These are phyloP conservation scores for Babylonia areolata DNA, from an alignment of 1,140 invertebrate genomes.

Conservation along the genomic window DNA sequence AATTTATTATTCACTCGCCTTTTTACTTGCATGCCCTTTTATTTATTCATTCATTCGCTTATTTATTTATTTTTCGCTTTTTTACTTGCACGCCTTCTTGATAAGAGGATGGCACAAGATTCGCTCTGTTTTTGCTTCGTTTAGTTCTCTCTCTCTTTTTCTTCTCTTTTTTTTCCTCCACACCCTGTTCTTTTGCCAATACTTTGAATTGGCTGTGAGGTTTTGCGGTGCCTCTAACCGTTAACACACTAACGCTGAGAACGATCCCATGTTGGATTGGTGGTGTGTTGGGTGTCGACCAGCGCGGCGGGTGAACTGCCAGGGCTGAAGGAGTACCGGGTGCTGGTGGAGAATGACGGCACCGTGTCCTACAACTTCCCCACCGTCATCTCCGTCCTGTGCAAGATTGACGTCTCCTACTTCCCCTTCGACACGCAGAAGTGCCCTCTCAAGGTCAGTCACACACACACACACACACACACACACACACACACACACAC, in stretches of 20 bases:
- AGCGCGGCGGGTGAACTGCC: conserved; percentile 53
- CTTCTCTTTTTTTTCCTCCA: too few species aligned
- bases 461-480: not conserved
- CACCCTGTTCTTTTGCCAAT: too few species aligned
- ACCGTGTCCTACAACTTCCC: conserved; percentile 57
- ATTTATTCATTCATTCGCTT: too few species aligned
- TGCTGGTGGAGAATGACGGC: conserved; percentile 43
- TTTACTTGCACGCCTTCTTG: too few species aligned
- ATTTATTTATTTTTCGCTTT: too few species aligned
- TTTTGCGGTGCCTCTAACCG: not conserved
- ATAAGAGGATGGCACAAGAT: too few species aligned
- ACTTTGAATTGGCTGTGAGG: not conserved
- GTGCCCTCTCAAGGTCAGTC: conserved; percentile 77
- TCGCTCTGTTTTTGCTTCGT: too few species aligned
- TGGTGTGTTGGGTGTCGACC: conserved; percentile 17
- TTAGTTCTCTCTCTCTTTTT: too few species aligned
- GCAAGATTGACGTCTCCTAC: conserved; percentile 89
- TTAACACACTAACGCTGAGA: not conserved
- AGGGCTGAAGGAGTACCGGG: conserved; percentile 58
- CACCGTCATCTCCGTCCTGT: conserved; percentile 79
- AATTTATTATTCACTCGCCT: too few species aligned
- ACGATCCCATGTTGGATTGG: not conserved
- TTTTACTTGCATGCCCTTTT: too few species aligned
- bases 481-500: not conserved
- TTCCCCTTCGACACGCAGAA: conserved; percentile 86